Percentiles rank a stretch among this genome's conserved stretches.
Evolutionary conservation across 2,797 vertebrate genomes (phyloP).

Genomic region (Cossypha niveicapilla): DNA sequence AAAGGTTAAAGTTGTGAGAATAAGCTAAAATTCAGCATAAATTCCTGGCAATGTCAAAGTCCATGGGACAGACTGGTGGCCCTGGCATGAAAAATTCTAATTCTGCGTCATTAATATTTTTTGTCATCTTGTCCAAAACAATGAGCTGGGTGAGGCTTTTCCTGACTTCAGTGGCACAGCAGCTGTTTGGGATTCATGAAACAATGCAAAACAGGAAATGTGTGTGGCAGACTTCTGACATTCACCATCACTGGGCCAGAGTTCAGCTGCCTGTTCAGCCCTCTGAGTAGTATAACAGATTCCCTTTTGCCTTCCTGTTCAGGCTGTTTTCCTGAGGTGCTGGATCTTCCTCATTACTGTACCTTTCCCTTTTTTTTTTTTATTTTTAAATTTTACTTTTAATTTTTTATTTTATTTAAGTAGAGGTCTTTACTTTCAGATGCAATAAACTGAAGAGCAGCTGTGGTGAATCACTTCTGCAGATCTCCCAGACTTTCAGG

Average conservation of each 20-base stretch:
- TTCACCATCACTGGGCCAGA: not conserved
- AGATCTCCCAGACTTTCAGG: not conserved
- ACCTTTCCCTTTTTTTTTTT: not conserved
- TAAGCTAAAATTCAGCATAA: not conserved
- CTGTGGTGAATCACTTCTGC: not conserved
- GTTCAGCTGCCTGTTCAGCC: constrained; percentile 19
- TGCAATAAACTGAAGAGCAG: not conserved
- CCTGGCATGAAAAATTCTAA: constrained; percentile 11
- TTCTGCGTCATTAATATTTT: constrained; percentile 57
- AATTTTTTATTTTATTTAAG: not conserved
- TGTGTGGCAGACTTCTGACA: constrained; percentile 2
- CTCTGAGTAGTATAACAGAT: constrained; percentile 28
- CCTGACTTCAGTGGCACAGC: constrained; percentile 31
- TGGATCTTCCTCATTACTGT: not conserved
- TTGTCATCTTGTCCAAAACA: constrained; percentile 16
- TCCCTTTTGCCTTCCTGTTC: constrained; percentile 7
- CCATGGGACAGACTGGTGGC: not conserved
- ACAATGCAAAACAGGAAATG: constrained; percentile 61
- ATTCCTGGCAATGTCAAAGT: not conserved
- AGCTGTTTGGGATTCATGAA: constrained; percentile 35
- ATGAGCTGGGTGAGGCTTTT: constrained; percentile 45
- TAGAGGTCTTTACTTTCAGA: not conserved
- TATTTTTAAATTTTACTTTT: rapidly evolving
- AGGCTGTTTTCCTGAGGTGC: constrained; percentile 4
- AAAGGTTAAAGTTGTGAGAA: not conserved